phyloP scores from a whole-genome alignment of 2,113 vertebrate species.

The Meleagris gallopavo region DNA sequence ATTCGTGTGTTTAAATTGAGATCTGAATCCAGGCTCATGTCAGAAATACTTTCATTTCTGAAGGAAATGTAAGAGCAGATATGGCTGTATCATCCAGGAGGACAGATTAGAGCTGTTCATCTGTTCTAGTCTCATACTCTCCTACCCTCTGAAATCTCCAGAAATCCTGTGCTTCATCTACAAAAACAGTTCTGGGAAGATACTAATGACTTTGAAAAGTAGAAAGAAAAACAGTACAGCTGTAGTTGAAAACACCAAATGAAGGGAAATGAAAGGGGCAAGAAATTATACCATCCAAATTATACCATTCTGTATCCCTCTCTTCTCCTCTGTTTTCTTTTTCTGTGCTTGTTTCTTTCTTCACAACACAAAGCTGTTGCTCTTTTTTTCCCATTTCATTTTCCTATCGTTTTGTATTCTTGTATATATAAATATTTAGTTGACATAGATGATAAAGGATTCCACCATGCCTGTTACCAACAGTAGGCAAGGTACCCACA shows the following conservation, averaged over 20 bases:
- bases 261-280: background rate
- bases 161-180: background rate
- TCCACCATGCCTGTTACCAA: rapidly evolving
- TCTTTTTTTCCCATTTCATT: background rate
- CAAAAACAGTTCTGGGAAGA: background rate
- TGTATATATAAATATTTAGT: background rate
- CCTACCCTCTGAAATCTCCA: background rate
- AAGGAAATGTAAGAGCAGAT: background rate
- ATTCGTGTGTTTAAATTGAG: background rate
- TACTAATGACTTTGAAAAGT: background rate
- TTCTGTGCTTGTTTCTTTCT: background rate
- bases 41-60: background rate
- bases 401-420: background rate
- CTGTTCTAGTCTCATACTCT: background rate
- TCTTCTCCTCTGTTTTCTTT: background rate
- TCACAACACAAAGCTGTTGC: rapidly evolving
- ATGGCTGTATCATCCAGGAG: background rate
- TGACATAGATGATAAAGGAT: background rate
- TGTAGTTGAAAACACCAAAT: background rate
- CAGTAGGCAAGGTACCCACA: background rate
- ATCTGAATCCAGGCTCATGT: background rate
- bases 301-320: background rate
- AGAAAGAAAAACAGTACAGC: background rate
- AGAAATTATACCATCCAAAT: background rate
- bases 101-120: background rate